A percentile compares a stretch with the other conserved stretches of the same genome.
phyloP scores from a whole-genome alignment of 2,888 invertebrate species.

The Mesodorylaimus sp. region DNA sequence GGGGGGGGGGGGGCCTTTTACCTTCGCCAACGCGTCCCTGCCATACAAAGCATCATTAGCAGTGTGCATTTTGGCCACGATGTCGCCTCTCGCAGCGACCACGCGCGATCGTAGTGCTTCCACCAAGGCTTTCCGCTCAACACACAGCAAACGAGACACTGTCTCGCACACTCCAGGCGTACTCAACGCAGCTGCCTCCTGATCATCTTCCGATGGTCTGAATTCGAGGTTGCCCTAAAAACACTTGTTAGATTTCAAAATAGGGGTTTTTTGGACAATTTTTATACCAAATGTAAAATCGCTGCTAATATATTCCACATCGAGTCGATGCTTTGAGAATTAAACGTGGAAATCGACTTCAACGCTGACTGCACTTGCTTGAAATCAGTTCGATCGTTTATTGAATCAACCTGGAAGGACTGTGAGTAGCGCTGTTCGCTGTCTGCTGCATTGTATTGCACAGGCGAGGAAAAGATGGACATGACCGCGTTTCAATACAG shows the following conservation, averaged over 20 bases:
- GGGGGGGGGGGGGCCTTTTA: constrained; percentile 25
- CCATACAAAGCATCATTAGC: constrained; percentile 66
- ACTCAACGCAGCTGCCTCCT: constrained; percentile 27
- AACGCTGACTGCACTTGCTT: constrained; percentile 18
- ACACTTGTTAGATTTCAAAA: constrained; percentile 9
- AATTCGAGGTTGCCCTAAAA: constrained; percentile 46
- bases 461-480: too few species aligned
- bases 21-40: constrained; percentile 74
- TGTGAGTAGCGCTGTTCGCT: too few species aligned
- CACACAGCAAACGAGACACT: constrained; percentile 45
- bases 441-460: too few species aligned
- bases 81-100: constrained; percentile 76
- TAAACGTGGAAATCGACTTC: constrained; percentile 16
- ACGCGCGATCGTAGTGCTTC: constrained; percentile 64
- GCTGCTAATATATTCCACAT: constrained; percentile 79
- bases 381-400: constrained; percentile 19
- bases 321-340: constrained; percentile 26
- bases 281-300: constrained; percentile 58
- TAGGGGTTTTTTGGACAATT: not conserved
- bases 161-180: constrained; percentile 40
- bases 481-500: too few species aligned
- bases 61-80: constrained; percentile 73
- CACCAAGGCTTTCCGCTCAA: constrained; percentile 48
- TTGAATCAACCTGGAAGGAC: constrained; percentile 8
- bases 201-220: constrained; percentile 41